Evolutionary conservation across 2,797 vertebrate genomes (phyloP).

Genomic region (Neomorphus geoffroyi): DNA sequence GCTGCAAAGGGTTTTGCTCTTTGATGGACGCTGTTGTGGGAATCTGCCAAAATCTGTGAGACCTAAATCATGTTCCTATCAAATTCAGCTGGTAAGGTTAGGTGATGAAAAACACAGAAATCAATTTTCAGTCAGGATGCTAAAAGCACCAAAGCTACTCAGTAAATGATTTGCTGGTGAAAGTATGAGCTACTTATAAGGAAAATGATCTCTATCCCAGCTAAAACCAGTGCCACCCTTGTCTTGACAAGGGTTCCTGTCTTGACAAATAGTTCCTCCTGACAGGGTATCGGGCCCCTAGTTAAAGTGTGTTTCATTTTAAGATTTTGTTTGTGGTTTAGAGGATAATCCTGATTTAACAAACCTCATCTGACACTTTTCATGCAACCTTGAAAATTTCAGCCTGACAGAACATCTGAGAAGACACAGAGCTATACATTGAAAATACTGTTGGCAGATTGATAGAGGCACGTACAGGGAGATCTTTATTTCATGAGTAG

Average conservation of each 20-base stretch:
- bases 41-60: neutral
- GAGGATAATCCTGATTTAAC: neutral
- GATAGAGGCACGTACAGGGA: neutral
- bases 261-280: neutral
- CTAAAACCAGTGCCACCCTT: accelerated
- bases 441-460: neutral
- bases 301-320: neutral
- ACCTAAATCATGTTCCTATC: neutral
- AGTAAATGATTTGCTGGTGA: neutral
- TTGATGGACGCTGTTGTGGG: neutral
- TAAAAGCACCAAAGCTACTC: neutral
- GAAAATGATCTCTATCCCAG: neutral
- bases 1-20: neutral
- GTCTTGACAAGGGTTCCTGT: neutral
- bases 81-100: neutral
- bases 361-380: neutral
- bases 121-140: neutral
- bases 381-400: neutral
- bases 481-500: slow-evolving; percentile 15
- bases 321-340: neutral
- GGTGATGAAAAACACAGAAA: neutral
- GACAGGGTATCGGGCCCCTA: neutral
- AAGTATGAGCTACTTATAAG: neutral
- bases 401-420: neutral
- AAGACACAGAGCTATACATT: neutral